Conservation (phyloP, 2,888 invertebrate species). For the Neuroscelio doddi region DNA sequence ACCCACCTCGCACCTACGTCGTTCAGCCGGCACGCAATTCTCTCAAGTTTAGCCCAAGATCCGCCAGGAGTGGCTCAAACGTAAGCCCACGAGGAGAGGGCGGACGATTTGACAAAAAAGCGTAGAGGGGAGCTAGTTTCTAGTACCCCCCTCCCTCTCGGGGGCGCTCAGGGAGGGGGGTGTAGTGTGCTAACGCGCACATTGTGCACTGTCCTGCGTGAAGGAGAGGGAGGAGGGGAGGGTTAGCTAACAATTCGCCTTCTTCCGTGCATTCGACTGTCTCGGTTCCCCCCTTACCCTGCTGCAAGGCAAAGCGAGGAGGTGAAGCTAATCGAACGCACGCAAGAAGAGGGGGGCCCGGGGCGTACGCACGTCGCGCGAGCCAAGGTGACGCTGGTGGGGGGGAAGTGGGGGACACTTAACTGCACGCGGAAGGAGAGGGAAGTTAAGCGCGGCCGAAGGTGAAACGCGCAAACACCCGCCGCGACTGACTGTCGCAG, state of each 20-base stretch:
- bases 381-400: slow-evolving; percentile 29
- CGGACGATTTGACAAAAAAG: slow-evolving; percentile 11
- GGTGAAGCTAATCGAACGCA: slow-evolving; percentile 17
- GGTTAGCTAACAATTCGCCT: slow-evolving; percentile 29
- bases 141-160: background rate
- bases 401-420: slow-evolving; percentile 56
- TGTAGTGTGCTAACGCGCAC: too few species aligned
- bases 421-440: slow-evolving; percentile 30
- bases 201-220: background rate
- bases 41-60: slow-evolving; percentile 14
- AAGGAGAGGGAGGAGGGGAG: slow-evolving; percentile 19
- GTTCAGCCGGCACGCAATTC: slow-evolving; percentile 48
- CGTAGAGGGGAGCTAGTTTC: slow-evolving; percentile 2
- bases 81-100: slow-evolving; percentile 20
- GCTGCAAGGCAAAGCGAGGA: slow-evolving; percentile 14
- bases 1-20: slow-evolving; percentile 62
- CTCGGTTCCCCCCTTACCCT: slow-evolving; percentile 14
- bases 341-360: slow-evolving; percentile 20
- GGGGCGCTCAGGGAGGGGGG: background rate
- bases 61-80: slow-evolving; percentile 25
- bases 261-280: background rate
- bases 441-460: slow-evolving; percentile 51
- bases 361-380: slow-evolving; percentile 46
- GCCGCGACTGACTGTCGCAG: slow-evolving; percentile 59
- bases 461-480: slow-evolving; percentile 62